Evolutionary conservation across 2,888 invertebrate species (phyloP).

Genomic region (Cheilosia impressa): DNA sequence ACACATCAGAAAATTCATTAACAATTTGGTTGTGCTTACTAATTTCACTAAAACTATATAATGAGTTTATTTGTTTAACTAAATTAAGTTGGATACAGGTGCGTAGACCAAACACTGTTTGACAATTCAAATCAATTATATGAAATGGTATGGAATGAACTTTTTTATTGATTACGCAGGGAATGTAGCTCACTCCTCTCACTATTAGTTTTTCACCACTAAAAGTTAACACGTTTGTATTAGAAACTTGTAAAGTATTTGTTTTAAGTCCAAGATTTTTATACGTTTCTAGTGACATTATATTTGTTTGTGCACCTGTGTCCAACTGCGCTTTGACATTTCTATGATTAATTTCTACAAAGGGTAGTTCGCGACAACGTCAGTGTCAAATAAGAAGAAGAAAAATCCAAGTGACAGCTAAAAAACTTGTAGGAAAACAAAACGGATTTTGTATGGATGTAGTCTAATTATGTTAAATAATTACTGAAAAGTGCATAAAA

Average conservation of each 20-base stretch:
- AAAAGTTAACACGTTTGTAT: slow-evolving; percentile 31
- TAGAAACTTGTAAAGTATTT: slow-evolving; percentile 16
- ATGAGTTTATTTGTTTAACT: slow-evolving; percentile 34
- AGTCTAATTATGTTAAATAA: too few species aligned
- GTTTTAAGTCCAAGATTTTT: slow-evolving; percentile 30
- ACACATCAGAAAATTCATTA: slow-evolving; percentile 1
- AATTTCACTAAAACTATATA: slow-evolving; percentile 8
- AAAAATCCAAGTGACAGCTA: too few species aligned
- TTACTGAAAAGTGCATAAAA: too few species aligned
- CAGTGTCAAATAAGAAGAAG: too few species aligned
- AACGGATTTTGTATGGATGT: too few species aligned
- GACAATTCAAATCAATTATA: slow-evolving; percentile 34
- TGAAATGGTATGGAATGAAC: slow-evolving; percentile 23
- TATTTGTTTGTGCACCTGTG: slow-evolving; percentile 34
- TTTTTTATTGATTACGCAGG: slow-evolving; percentile 25
- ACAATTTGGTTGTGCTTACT: slow-evolving; percentile 16
- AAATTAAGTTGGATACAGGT: slow-evolving; percentile 36
- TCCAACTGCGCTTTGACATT: slow-evolving; percentile 42
- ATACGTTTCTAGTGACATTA: slow-evolving; percentile 16
- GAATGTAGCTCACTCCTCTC: too few species aligned
- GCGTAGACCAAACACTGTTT: slow-evolving; percentile 40
- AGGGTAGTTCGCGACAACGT: too few species aligned
- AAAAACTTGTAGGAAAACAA: too few species aligned
- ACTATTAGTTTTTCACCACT: slow-evolving; percentile 40
- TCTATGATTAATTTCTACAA: slow-evolving; percentile 27